Conservation (phyloP, 2,888 invertebrate species). For the Aethes cnicana region DNA sequence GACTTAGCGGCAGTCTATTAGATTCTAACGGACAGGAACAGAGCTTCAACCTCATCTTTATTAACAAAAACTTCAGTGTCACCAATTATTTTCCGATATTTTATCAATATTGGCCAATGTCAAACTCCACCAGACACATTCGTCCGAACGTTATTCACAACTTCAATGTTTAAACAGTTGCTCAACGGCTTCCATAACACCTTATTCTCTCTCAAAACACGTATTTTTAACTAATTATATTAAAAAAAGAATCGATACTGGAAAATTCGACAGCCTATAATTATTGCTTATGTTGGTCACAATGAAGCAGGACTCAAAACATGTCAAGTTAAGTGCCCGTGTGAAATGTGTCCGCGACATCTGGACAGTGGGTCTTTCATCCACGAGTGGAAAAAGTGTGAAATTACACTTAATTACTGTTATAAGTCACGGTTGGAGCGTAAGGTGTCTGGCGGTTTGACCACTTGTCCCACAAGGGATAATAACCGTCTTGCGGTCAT, state of each 20-base stretch:
- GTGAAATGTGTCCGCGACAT: slow-evolving; percentile 49
- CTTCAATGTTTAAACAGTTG: slow-evolving; percentile 25
- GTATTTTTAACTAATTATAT: not conserved
- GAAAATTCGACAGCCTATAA: not conserved
- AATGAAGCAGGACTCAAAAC: not conserved
- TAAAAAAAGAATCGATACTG: not conserved
- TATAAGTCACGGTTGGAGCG: slow-evolving; percentile 63
- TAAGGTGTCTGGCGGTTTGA: slow-evolving; percentile 77
- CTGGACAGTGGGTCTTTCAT: slow-evolving; percentile 68
- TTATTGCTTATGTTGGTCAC: too few relatives aligned
- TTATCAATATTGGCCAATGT: slow-evolving; percentile 6
- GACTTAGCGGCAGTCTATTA: too few relatives aligned
- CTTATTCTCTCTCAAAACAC: slow-evolving; percentile 9
- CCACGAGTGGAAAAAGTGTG: slow-evolving; percentile 61
- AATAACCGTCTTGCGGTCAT: slow-evolving; percentile 50
- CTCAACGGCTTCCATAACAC: not conserved
- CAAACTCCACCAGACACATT: not conserved
- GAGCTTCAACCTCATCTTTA: too few relatives aligned
- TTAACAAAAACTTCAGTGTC: too few relatives aligned
- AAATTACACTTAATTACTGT: slow-evolving; percentile 71
- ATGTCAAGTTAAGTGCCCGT: not conserved
- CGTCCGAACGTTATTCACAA: slow-evolving; percentile 18
- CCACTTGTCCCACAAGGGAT: slow-evolving; percentile 64
- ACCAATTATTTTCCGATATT: not conserved
- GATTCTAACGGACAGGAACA: too few relatives aligned